Conservation (phyloP, 2,113 vertebrate species). For the Lagopus leucura region DNA sequence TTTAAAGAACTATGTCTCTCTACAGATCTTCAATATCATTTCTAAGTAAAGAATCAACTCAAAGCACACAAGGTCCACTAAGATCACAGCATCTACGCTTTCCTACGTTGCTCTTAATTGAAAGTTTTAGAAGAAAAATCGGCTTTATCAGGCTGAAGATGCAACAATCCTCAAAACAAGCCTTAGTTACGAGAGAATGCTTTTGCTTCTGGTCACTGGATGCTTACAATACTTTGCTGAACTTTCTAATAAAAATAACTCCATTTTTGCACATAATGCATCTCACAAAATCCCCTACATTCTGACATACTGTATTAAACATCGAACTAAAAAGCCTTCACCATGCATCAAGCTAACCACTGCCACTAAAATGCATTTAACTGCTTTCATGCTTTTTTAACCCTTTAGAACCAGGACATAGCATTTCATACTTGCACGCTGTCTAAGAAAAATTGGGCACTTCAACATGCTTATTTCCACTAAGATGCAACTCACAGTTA, state of each 20-base stretch:
- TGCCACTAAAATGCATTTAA: slow-evolving; percentile 79
- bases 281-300: slow-evolving; percentile 29
- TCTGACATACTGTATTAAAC: slow-evolving; percentile 64
- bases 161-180: slow-evolving; percentile 16
- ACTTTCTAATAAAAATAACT: neutral
- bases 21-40: neutral
- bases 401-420: slow-evolving; percentile 81
- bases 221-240: neutral
- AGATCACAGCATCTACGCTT: neutral
- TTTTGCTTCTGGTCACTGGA: neutral
- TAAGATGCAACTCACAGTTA: neutral
- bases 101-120: neutral
- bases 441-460: neutral
- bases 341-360: slow-evolving; percentile 82
- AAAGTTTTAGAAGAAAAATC: neutral
- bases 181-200: slow-evolving; percentile 20
- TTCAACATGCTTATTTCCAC: slow-evolving; percentile 42
- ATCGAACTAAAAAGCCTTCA: slow-evolving; percentile 77
- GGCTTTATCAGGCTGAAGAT: neutral
- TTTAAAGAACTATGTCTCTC: neutral
- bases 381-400: slow-evolving; percentile 85
- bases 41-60: neutral
- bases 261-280: slow-evolving; percentile 24
- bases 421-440: slow-evolving; percentile 9
- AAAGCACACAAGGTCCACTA: neutral